Evolutionary conservation across 1,140 invertebrate species (phyloP).

Genomic region (Chrysomallon squamiferum): DNA sequence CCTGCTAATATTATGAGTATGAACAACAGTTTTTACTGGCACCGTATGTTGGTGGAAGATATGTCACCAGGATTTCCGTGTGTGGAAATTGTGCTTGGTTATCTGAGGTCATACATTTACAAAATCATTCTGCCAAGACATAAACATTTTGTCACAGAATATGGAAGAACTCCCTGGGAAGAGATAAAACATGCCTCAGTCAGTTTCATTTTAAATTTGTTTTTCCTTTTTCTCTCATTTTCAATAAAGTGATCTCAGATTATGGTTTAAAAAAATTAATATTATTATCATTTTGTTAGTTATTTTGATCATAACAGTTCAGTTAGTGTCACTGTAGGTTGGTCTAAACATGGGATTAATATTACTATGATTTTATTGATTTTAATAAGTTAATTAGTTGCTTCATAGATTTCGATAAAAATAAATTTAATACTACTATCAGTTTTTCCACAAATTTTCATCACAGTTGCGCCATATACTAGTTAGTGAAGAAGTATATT

Average conservation of each 20-base stretch:
- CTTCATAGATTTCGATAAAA: no score
- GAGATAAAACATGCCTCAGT: constrained; percentile 29
- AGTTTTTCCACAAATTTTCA: no score
- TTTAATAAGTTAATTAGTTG: no score
- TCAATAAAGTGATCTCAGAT: neutral
- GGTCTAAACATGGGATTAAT: no score
- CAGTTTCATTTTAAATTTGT: neutral
- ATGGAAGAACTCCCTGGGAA: constrained; percentile 36
- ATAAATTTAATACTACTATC: no score
- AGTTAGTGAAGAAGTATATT: no score
- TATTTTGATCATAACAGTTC: neutral
- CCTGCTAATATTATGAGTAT: constrained; percentile 18
- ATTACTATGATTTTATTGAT: no score
- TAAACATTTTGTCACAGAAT: constrained; percentile 47
- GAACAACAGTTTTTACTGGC: constrained; percentile 55
- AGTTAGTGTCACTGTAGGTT: neutral
- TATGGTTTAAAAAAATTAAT: neutral
- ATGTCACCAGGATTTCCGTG: constrained; percentile 31
- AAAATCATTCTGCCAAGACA: constrained; percentile 48
- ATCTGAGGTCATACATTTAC: constrained; percentile 51
- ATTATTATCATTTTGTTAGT: neutral
- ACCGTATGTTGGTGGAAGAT: constrained; percentile 53
- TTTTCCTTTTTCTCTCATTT: neutral
- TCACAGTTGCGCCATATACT: no score
- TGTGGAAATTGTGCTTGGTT: constrained; percentile 38